These are phyloP conservation scores for Leptopilina syphax DNA, from an alignment of 2,888 invertebrate genomes.

Conservation along the genomic window DNA sequence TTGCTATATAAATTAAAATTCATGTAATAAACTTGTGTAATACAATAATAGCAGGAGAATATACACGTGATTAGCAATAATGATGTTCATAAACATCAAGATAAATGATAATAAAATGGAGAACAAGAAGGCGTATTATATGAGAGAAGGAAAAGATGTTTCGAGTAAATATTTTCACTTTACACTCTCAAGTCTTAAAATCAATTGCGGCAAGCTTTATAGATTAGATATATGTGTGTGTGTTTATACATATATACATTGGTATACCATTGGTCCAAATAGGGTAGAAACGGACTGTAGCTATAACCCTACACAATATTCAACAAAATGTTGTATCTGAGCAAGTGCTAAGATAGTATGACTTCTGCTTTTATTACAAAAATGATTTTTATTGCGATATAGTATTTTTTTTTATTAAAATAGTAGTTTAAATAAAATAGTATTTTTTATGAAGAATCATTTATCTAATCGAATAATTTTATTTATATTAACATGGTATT, in stretches of 20 bases:
- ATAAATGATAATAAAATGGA: conserved; percentile 41
- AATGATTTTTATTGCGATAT: no score
- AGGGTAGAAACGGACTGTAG: conserved; percentile 41
- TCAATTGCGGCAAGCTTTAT: conserved; percentile 65
- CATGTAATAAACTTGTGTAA: conserved; percentile 5
- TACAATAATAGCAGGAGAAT: neutral
- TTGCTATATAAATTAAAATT: neutral
- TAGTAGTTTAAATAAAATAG: no score
- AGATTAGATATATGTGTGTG: conserved; percentile 59
- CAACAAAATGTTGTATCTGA: no score
- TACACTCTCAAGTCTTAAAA: conserved; percentile 58
- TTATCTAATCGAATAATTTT: no score
- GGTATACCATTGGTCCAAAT: conserved; percentile 43
- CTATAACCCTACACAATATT: no score
- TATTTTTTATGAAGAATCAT: no score
- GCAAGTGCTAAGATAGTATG: no score
- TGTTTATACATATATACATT: neutral
- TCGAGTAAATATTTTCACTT: conserved; percentile 52
- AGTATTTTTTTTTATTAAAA: no score
- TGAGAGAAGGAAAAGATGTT: conserved; percentile 50
- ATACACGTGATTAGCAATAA: neutral
- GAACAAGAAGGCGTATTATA: conserved; percentile 46
- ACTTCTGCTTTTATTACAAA: no score
- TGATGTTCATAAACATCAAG: neutral
- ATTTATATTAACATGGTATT: no score